Evolutionary conservation across 2,888 invertebrate genomes (phyloP), one percentile per base, ranked within the genome.

Genomic region (Formica aserva): DNA sequence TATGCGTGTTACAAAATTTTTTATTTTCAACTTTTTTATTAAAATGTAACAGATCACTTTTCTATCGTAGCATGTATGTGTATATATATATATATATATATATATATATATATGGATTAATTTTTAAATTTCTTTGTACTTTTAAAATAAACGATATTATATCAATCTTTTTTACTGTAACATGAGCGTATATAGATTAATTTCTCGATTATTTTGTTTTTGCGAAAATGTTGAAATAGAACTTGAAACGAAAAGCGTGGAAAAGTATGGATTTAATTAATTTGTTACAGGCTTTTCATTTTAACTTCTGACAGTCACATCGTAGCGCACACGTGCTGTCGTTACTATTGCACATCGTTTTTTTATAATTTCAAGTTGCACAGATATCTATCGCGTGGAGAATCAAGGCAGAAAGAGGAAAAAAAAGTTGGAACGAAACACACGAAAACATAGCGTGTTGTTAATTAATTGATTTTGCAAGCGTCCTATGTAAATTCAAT

Each of bases 161-260:
- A 45, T 32, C 6, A 32, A 1, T 22, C 0, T 22, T 38, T 66
- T 65, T 76, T 5, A n/a, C 8, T 38, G 67, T 52, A 52, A 66
- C 13, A 9, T 29, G 55, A 26, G 38, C 26, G 11, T 35, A 35
- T 22, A 22, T 38, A n/a, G 38, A 77, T 77, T 45, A 69, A 38
- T 57, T 32, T 48, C 32, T 72, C 13, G 1, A 72, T 72, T 26
- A 48, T 8, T 60, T 38, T 48, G 26, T 55, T 71, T 71, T 60
- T 26, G 13, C 9, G n/a, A 72, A 95, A 52, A n/a, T 52, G n/a
- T 52, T 52, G 52, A 52, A 90, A 57, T 45, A 65, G 26, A 94
- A 94, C 85, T 94, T 94, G 86, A 91, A 94, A 57, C 87, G 92
- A 74, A 84, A 63, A 75, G 35, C 45, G 18, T 0, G 13, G 63